Evolutionary conservation across 2,797 vertebrate genomes (phyloP).

Genomic region (Pitangus sulphuratus): DNA sequence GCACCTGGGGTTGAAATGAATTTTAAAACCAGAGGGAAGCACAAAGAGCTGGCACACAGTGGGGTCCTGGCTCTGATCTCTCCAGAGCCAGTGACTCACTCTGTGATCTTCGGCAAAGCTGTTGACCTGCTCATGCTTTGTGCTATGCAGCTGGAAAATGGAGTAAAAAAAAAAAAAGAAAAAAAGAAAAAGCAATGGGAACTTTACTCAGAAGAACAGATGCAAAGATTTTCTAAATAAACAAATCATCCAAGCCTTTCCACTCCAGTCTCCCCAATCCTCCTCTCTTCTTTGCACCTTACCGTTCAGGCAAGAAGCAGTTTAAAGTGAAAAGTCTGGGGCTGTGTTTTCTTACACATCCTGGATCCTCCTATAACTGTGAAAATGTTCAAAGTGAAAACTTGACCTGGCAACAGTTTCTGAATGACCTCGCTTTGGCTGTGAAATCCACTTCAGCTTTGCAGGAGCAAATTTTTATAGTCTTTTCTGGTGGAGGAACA

Average conservation of each 20-base stretch:
- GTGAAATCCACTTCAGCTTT: constrained; percentile 62
- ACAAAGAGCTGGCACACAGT: constrained; percentile 67
- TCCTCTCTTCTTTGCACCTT: neutral
- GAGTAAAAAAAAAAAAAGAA: neutral
- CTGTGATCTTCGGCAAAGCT: constrained; percentile 55
- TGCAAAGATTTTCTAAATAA: constrained; percentile 55
- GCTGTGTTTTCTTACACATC: constrained; percentile 30
- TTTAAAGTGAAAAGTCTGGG: constrained; percentile 34
- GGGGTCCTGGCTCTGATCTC: constrained; percentile 58
- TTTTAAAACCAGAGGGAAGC: constrained; percentile 65
- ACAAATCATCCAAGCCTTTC: constrained; percentile 39
- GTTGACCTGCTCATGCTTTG: constrained; percentile 52
- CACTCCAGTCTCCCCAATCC: neutral
- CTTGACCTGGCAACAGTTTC: constrained; percentile 60
- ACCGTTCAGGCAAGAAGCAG: constrained; percentile 22
- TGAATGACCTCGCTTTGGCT: constrained; percentile 57
- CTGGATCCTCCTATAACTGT: constrained; percentile 48
- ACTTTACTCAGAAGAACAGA: constrained; percentile 63
- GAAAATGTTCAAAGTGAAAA: constrained; percentile 70
- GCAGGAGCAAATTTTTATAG: constrained; percentile 64
- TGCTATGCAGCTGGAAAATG: constrained; percentile 70
- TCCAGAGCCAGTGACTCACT: constrained; percentile 66
- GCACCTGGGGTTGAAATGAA: constrained; percentile 57
- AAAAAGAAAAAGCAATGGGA: constrained; percentile 18
- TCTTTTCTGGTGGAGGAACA: constrained; percentile 66